A percentile compares a stretch with the other conserved stretches of the same genome.
These are phyloP conservation scores for Serripes groenlandicus DNA, from an alignment of 2,888 invertebrate genomes.

Conservation along the genomic window DNA sequence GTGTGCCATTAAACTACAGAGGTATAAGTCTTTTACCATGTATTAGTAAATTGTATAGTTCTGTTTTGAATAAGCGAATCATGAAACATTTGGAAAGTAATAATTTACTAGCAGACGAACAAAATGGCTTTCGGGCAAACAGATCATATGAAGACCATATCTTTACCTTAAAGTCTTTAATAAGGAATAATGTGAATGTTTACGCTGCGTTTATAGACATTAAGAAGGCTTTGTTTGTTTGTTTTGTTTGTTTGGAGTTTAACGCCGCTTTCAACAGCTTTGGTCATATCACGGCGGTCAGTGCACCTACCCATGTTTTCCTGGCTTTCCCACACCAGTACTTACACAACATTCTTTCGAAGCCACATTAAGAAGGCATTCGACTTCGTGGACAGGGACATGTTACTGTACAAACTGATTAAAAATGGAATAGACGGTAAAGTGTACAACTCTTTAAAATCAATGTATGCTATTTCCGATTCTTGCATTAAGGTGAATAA, in stretches of 20 bases:
- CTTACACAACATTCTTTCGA: no score
- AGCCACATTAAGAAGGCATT: conserved; percentile 14
- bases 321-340: conserved; percentile 25
- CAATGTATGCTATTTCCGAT: neutral
- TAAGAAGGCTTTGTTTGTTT: no score
- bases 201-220: no score
- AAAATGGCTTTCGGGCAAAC: conserved; percentile 36
- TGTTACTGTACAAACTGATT: conserved; percentile 48
- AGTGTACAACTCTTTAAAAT: conserved; percentile 20
- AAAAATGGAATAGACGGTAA: conserved; percentile 36
- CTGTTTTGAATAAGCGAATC: conserved; percentile 33
- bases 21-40: conserved; percentile 37
- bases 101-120: no score
- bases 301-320: no score
- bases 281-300: no score
- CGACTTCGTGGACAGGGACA: conserved; percentile 33
- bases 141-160: conserved; percentile 55
- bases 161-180: conserved; percentile 35
- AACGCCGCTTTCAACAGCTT: no score
- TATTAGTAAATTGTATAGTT: conserved; percentile 50
- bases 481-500: conserved; percentile 25
- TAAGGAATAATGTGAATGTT: conserved; percentile 21
- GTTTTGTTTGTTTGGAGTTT: no score
- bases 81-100: conserved; percentile 22
- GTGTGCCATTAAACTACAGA: conserved; percentile 17